Conservation (phyloP, 2,797 vertebrate genomes). For the Rachycentron canadum region DNA sequence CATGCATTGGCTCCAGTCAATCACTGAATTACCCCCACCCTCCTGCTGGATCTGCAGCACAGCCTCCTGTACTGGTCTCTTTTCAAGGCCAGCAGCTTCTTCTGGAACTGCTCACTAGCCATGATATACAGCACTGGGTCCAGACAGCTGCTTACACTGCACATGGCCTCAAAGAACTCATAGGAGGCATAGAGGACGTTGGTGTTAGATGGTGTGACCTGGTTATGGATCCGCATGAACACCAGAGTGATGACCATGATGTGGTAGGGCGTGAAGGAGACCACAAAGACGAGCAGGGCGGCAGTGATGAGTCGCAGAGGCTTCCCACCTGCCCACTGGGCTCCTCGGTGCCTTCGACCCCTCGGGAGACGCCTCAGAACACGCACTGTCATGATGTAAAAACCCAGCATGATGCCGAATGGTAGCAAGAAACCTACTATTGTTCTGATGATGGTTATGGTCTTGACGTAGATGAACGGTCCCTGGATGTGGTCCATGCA, state of each 20-base stretch:
- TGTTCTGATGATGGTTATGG: constrained; percentile 75
- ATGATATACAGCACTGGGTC: constrained; percentile 88
- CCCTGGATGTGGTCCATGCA: constrained; percentile 74
- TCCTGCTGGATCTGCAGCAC: constrained; percentile 67
- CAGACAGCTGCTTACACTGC: constrained; percentile 86
- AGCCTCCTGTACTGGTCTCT: constrained; percentile 41
- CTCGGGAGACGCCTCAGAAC: constrained; percentile 69
- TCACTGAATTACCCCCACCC: constrained; percentile 60
- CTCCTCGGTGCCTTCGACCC: constrained; percentile 34
- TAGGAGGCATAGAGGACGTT: constrained; percentile 73
- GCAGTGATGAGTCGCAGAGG: constrained; percentile 83
- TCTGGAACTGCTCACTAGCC: constrained; percentile 84
- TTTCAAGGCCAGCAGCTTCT: constrained; percentile 65
- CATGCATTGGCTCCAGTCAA: not conserved
- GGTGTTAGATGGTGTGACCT: constrained; percentile 68
- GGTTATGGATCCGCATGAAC: constrained; percentile 75
- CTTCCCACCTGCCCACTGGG: constrained; percentile 67
- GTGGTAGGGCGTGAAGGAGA: constrained; percentile 87
- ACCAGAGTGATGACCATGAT: constrained; percentile 81
- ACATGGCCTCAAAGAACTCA: constrained; percentile 85
- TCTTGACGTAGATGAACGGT: constrained; percentile 69
- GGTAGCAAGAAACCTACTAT: constrained; percentile 84
- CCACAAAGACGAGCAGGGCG: constrained; percentile 81
- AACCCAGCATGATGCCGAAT: constrained; percentile 77
- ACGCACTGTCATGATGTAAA: constrained; percentile 79